phyloP scores from a whole-genome alignment of 2,797 vertebrate species.

The Coracias cyanogaster region DNA sequence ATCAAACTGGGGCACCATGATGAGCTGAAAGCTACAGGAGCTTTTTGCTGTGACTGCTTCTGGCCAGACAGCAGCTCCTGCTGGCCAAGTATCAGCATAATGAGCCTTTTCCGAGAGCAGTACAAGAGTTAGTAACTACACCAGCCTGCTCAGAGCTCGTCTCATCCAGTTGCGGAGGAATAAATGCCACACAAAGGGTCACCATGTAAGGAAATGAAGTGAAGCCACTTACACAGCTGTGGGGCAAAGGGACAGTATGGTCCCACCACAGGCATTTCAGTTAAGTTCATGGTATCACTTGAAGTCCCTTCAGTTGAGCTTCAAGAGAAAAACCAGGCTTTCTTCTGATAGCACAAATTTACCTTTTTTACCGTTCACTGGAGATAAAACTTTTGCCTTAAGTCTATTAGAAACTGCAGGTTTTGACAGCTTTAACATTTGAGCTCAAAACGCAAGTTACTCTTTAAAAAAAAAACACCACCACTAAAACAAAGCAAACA shows the following conservation, averaged over 20 bases:
- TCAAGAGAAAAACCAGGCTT: background rate
- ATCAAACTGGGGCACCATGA: background rate
- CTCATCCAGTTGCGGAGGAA: background rate
- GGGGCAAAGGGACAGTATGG: background rate
- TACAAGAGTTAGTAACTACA: background rate
- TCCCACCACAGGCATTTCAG: background rate
- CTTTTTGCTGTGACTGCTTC: background rate
- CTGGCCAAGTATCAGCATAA: background rate
- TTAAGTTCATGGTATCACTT: background rate
- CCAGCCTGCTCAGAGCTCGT: background rate
- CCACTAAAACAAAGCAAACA: too few relatives aligned
- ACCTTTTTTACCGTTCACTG: background rate
- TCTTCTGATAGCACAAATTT: background rate
- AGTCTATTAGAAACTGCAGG: background rate
- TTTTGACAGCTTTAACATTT: background rate
- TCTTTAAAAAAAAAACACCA: background rate
- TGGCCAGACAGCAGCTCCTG: background rate
- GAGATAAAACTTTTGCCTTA: background rate
- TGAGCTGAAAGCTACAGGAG: background rate
- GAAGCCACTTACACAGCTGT: background rate
- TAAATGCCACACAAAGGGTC: background rate
- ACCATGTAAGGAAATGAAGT: background rate
- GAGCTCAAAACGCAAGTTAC: background rate
- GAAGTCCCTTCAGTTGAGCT: background rate
- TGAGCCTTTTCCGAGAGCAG: background rate